Evolutionary conservation across 2,888 invertebrate genomes (phyloP), one percentile per base, ranked within the genome.

Genomic region (Chrysolina americana): DNA sequence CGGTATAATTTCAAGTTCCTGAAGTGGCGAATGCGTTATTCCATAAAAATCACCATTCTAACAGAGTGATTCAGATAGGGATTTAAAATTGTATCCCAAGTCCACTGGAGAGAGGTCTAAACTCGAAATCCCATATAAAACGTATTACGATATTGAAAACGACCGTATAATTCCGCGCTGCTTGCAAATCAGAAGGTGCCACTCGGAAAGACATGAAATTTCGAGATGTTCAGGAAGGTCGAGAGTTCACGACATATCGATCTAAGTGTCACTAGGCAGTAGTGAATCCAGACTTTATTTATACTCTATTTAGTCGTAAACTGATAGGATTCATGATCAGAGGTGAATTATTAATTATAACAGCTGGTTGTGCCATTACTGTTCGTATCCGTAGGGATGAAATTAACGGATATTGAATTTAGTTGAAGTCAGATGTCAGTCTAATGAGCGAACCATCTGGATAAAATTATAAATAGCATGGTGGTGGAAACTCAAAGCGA

Each of bases 211-310:
- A 36, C 41, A 68, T n/a, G 41, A 68, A 41, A 47, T 23, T 15
- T 9, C 17, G 28, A 73, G 69, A 71, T 68, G 47, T 23, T 62
- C 63, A 77, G 72, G 72, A 74, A 76, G 76, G 78, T 77, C 76
- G 73, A 65, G 71, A 78, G 78, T 77, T 78, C 78, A 77, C 53
- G 70, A 10, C 50, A 64, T 78, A 78, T 78, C 68, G 78, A 78
- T 77, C 66, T 2, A 36, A 59, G 17, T 48, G 56, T 19, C n/a
- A 53, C 41, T 19, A 53, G n/a, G 19, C 23, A 44, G 48, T 50
- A 48, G 65, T 65, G 50, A 66, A 36, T 66, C 66, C 15, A 41
- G 47, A 23, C 23, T 21, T 21, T 47, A 59, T 59, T 59, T 59
- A 59, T 59, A n/a, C n/a, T 13, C 23, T 59, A 28, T 36, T 59